Evolutionary conservation across 1,140 invertebrate species (phyloP), one percentile per base, ranked within the genome.

Genomic region (Frieseomelitta varia): DNA sequence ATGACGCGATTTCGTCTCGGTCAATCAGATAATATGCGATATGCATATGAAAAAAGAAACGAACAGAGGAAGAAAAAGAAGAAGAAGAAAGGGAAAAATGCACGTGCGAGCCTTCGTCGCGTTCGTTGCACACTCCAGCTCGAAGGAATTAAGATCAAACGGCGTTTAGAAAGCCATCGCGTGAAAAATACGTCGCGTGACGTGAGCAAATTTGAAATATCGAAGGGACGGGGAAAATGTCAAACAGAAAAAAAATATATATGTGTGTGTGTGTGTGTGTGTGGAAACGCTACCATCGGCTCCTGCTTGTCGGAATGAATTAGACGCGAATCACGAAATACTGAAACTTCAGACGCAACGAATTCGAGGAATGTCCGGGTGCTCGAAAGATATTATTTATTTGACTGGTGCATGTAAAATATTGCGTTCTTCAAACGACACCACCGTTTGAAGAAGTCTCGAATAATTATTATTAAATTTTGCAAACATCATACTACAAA

Each of bases 111-210:
- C 1, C 6, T 21, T 63, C 39, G n/a, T 61, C 39, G 19, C 68
- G 12, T 30, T 19, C 27, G 39, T 74, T 30, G 79, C 69, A 47
- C n/a, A 30, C 4, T 39, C 39, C 17, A 8, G 8, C 8, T 14
- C 24, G 2, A 1, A 17, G 39, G 30, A 81, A 75, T 76, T 55
- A 39, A 27, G 72, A 67, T 76, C 47, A 61, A 67, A 81, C 51
- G 58, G 34, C 34, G 67, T 76, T 65, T 75, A 34, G 34, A 65
- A 67, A 81, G 17, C 61, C 47, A 21, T 81, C 51, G 61, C 27
- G 58, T 75, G 79, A 67, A 75, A 75, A 75, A 75, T 81, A 34
- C 24, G 4, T 81, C 53, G 79, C 71, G 61, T 81, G 80, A 75
- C 71, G 12, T 15, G 47, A 51, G 47, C 12, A 39, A 75, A 76